These are phyloP conservation scores for Mystacides longicornis DNA, from an alignment of 2,888 invertebrate species.

Conservation along the genomic window DNA sequence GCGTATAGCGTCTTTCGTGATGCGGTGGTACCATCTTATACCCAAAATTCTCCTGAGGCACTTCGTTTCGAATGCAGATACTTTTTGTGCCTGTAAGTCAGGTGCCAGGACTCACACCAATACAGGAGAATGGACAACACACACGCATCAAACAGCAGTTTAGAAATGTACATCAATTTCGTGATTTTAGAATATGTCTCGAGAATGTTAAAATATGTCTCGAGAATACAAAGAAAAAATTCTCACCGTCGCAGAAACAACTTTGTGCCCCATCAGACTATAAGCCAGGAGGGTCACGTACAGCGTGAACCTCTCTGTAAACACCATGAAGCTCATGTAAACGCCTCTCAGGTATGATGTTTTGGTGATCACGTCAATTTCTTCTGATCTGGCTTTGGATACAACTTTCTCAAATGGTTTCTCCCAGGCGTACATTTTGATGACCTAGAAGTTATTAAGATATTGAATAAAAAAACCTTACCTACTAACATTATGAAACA, in stretches of 20 bases:
- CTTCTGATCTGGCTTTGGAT: slow-evolving; percentile 62
- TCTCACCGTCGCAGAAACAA: slow-evolving; percentile 50
- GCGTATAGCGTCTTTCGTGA: too few relatives aligned
- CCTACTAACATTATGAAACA: background rate
- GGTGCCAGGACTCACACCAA: too few relatives aligned
- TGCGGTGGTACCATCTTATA: too few relatives aligned
- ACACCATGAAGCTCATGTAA: slow-evolving; percentile 67
- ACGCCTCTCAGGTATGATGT: slow-evolving; percentile 60
- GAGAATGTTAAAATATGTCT: too few relatives aligned
- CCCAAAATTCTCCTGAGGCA: too few relatives aligned
- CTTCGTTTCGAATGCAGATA: too few relatives aligned
- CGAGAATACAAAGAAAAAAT: background rate
- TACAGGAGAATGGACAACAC: too few relatives aligned
- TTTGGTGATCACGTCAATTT: slow-evolving; percentile 53
- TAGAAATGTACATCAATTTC: too few relatives aligned
- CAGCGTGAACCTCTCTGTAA: slow-evolving; percentile 77
- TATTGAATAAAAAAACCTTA: background rate
- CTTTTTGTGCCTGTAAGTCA: too few relatives aligned
- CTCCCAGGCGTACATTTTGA: slow-evolving; percentile 98
- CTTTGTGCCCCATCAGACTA: slow-evolving; percentile 58
- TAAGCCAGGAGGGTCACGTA: slow-evolving; percentile 74
- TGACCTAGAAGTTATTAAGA: slow-evolving; percentile 52
- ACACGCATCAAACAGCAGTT: too few relatives aligned
- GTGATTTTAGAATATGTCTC: too few relatives aligned
- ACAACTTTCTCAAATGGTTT: slow-evolving; percentile 83